These are phyloP conservation scores for Adela reaumurella DNA, from an alignment of 2,888 invertebrate species.

Conservation along the genomic window DNA sequence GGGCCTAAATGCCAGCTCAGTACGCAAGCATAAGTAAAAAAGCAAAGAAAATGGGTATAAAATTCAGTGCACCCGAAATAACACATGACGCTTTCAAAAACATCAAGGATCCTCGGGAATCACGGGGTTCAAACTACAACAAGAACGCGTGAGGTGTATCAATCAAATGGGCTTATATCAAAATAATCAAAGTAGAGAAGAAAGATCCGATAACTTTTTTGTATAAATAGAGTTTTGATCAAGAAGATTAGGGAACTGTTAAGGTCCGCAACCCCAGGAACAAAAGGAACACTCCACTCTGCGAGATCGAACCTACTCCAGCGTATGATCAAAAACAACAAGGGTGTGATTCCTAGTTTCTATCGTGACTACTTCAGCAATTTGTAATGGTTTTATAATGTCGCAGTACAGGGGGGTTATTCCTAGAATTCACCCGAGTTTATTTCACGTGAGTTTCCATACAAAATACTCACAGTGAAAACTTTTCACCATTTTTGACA, in stretches of 20 bases:
- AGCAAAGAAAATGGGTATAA: conserved; percentile 12
- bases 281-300: neutral
- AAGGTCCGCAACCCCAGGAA: neutral
- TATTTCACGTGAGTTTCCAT: no score
- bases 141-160: neutral
- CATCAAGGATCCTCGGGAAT: neutral
- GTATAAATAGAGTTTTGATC: neutral
- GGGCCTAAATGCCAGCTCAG: conserved; percentile 16
- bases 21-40: conserved; percentile 10
- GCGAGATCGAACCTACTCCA: no score
- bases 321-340: no score
- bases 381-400: no score
- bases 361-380: no score
- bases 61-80: conserved; percentile 7
- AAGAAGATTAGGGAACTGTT: no score
- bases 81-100: no score
- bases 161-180: neutral
- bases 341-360: no score
- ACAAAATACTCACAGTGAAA: no score
- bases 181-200: neutral
- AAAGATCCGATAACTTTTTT: neutral
- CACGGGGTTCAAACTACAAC: neutral
- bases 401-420: no score
- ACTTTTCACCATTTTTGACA: no score
- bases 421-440: no score